phyloP scores from a whole-genome alignment of 2,888 invertebrate genomes.

The Melinaea menophilus region DNA sequence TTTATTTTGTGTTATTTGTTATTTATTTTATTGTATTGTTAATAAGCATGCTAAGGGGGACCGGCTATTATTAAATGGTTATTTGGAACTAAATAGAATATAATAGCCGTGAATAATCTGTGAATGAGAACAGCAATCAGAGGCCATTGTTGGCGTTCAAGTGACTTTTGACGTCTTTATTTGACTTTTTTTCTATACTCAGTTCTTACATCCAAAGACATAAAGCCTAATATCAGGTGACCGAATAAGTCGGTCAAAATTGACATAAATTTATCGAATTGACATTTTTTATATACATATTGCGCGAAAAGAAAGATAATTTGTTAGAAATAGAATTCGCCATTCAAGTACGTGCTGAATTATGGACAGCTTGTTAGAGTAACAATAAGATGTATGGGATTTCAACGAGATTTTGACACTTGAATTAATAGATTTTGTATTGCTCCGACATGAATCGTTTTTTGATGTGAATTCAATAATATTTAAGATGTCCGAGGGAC shows the following conservation, averaged over 20 bases:
- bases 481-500: neutral
- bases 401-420: conserved; percentile 21
- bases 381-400: conserved; percentile 22
- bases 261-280: conserved; percentile 21
- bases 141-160: conserved; percentile 57
- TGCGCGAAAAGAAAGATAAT: conserved; percentile 48
- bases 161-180: conserved; percentile 69
- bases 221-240: conserved; percentile 36
- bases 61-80: conserved; percentile 74
- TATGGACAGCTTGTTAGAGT: conserved; percentile 24
- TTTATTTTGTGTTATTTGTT: conserved; percentile 69
- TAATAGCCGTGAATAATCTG: conserved; percentile 74
- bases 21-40: conserved; percentile 78
- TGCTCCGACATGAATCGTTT: conserved; percentile 20
- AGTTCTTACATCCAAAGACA: conserved; percentile 12
- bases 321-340: conserved; percentile 61
- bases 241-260: conserved; percentile 16
- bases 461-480: neutral
- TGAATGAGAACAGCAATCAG: conserved; percentile 70
- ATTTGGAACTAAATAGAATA: conserved; percentile 78
- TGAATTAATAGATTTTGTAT: conserved; percentile 28
- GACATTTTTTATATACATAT: conserved; percentile 16
- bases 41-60: conserved; percentile 73
- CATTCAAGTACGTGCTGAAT: conserved; percentile 31
- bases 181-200: conserved; percentile 30